Base-by-base conservation (phyloP, 2,797 vertebrate genomes). In the Lindbergichthys nudifrons region DNA sequence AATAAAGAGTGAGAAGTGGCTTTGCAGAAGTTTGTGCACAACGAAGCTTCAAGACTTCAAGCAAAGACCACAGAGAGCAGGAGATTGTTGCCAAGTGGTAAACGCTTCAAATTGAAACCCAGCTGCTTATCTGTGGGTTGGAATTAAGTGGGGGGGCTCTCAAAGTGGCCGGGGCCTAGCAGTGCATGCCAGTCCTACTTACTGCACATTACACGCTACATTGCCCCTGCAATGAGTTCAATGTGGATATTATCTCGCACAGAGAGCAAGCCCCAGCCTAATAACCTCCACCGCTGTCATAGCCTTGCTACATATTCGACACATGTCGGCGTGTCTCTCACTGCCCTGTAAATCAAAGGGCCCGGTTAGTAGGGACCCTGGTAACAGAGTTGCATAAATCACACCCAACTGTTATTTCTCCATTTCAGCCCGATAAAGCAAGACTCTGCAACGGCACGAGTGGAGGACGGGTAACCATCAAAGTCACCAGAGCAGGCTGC, bases 201-300 rank as follows among this genome's bases (percentile, higher is more conserved):
- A 94, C 93, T 93, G 91, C 92, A 92, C 92, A 95, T 95, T 94
- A 95, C 93, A 95, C 92, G 94, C 94, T 95, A 95, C 94, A 94
- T 93, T 95, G 93, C 94, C 90, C 92, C 87, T 70, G 87, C 93
- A 93, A 94, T 94, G 94, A 95, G 94, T 94, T 94, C 94, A 94
- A 93, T 94, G 94, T 94, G 94, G 93, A 95, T 93, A 94, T 94
- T 91, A 95, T 94, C 94, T 94, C 79, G 89, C 92, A 94, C 87
- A 87, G 90, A 92, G 92, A 90, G 93, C 87, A 86, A 92, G 92
- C 88, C 88, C 92, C 88, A 88, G 89, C 82, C 92, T 93, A 93
- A 94, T 94, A 93, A 93, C 91, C 91, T 92, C 91, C 83, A 90
- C 87, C 87, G 87, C 92, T 91, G 91, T 92, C 92, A 91, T 85